phyloP scores from a whole-genome alignment of 2,797 vertebrate species.

The Oreochromis grahami region DNA sequence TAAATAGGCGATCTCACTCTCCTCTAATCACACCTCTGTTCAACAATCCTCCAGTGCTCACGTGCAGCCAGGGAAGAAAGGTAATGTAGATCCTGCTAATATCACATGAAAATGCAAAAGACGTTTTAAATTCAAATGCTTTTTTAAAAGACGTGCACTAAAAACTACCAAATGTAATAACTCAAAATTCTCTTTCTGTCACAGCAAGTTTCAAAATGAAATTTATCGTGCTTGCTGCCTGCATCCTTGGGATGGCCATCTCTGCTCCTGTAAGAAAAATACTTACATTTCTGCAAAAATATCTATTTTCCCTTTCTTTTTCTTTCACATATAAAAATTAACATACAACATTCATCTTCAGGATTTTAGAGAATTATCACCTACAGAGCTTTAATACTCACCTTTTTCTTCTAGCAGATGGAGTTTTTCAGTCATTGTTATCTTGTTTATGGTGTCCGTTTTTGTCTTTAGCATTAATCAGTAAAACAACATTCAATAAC shows the following conservation, averaged over 20 bases:
- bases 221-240: constrained; percentile 46
- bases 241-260: constrained; percentile 52
- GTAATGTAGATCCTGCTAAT: constrained; percentile 28
- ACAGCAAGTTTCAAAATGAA: constrained; percentile 61
- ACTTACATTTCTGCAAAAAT: neutral
- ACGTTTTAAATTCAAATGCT: neutral
- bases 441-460: neutral
- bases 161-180: neutral
- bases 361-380: neutral
- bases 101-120: neutral
- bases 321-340: neutral
- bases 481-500: neutral
- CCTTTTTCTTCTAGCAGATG: rapidly evolving
- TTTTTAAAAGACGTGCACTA: neutral
- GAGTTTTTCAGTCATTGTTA: neutral
- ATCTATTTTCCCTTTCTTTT: neutral
- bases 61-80: constrained; percentile 20
- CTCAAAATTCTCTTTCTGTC: neutral
- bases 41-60: constrained; percentile 5
- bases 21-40: constrained; percentile 19
- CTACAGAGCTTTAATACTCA: neutral
- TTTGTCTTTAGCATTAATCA: neutral
- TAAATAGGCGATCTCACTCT: constrained; percentile 58
- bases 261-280: constrained; percentile 61
- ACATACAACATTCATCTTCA: neutral